Evolutionary conservation across 2,888 invertebrate genomes (phyloP).

Genomic region (Tortricodes alternella): DNA sequence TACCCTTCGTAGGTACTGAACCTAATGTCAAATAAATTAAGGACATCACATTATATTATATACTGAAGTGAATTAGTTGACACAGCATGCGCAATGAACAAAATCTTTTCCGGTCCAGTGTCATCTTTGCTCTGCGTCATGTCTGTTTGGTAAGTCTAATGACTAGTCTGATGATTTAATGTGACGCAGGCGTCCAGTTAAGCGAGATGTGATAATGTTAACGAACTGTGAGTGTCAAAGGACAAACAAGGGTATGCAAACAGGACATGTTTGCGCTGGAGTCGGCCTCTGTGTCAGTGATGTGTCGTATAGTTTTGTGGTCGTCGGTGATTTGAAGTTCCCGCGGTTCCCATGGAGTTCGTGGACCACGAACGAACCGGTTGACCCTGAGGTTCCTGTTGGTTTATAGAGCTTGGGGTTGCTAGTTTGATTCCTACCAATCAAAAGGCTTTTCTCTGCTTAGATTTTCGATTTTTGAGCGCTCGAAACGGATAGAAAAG

Average conservation of each 20-base stretch:
- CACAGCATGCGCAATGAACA: constrained; percentile 31
- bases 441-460: too few species aligned
- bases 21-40: too few species aligned
- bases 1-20: too few species aligned
- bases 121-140: constrained; percentile 33
- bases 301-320: constrained; percentile 24
- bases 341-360: constrained; percentile 14
- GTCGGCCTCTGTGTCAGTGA: constrained; percentile 60
- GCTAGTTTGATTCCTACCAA: too few species aligned
- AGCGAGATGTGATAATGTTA: constrained; percentile 75
- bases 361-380: neutral
- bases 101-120: constrained; percentile 50
- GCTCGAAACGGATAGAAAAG: too few species aligned
- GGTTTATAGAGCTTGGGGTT: neutral
- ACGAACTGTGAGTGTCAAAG: constrained; percentile 82
- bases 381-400: neutral
- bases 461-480: too few species aligned
- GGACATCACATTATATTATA: too few species aligned
- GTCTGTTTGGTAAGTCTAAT: constrained; percentile 49
- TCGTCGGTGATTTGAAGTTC: neutral
- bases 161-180: constrained; percentile 58
- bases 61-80: constrained; percentile 2
- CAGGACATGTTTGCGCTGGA: constrained; percentile 59
- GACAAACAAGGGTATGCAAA: constrained; percentile 70
- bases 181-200: constrained; percentile 58